Evolutionary conservation across 2,113 vertebrate species (phyloP).

Genomic region (Naja naja): DNA sequence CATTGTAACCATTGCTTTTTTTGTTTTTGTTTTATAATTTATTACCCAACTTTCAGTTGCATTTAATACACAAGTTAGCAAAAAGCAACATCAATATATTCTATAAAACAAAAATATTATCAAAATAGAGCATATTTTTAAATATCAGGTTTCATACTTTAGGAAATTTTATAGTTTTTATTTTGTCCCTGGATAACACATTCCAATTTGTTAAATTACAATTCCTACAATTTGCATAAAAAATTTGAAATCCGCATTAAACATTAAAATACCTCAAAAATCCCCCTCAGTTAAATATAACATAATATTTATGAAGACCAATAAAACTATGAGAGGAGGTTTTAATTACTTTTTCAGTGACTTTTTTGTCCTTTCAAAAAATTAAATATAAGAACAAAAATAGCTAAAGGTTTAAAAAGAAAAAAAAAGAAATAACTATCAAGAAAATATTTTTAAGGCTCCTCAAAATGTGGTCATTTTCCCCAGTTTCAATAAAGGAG

Average conservation of each 20-base stretch:
- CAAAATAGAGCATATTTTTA: neutral
- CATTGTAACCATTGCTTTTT: neutral
- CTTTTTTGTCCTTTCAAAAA: neutral
- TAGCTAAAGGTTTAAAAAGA: neutral
- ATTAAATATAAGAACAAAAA: neutral
- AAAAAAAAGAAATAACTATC: neutral
- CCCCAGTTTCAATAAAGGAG: neutral
- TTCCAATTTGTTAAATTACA: constrained; percentile 36
- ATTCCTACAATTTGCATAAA: constrained; percentile 42
- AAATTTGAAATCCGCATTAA: constrained; percentile 45
- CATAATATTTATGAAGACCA: constrained; percentile 53
- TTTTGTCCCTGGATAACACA: constrained; percentile 34
- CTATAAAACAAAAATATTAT: neutral
- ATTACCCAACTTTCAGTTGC: neutral
- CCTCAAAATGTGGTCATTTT: neutral
- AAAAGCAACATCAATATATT: neutral
- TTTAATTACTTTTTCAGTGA: constrained; percentile 32
- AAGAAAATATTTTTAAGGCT: neutral
- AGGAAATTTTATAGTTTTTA: neutral
- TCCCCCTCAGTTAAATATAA: constrained; percentile 63
- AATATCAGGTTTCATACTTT: neutral
- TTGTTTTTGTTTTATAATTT: neutral
- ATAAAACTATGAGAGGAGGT: constrained; percentile 43
- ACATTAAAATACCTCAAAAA: constrained; percentile 46
- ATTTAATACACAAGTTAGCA: neutral